A percentile compares a stretch with the other conserved stretches of the same genome.
Evolutionary conservation across 2,797 vertebrate species (phyloP).

Genomic region (Peromyscus melanophrys): DNA sequence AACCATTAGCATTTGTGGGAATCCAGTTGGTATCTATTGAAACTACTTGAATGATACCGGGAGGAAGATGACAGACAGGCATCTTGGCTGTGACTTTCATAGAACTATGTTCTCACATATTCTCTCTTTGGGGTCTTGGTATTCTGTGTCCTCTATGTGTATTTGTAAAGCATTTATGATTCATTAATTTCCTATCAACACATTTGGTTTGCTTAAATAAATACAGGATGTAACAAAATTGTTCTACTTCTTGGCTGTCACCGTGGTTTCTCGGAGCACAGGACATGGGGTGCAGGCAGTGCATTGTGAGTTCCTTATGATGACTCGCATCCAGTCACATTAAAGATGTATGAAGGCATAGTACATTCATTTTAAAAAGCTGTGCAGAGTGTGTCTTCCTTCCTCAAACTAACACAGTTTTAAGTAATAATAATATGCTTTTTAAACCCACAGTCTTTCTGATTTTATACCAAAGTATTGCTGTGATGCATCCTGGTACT

Average conservation of each 20-base stretch:
- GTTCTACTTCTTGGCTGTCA: conserved; percentile 73
- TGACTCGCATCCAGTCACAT: neutral
- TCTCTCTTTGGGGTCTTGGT: conserved; percentile 73
- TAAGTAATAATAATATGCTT: conserved; percentile 70
- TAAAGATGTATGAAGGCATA: neutral
- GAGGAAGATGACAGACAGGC: neutral
- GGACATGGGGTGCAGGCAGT: neutral
- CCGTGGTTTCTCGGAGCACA: conserved; percentile 55
- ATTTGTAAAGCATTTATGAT: conserved; percentile 82
- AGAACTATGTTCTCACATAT: conserved; percentile 70
- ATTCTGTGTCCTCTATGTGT: conserved; percentile 82
- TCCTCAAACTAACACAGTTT: conserved; percentile 57
- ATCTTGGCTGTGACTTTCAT: neutral
- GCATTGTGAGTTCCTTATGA: conserved; percentile 31
- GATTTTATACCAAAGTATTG: conserved; percentile 35
- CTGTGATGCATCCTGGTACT: neutral
- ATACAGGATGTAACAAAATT: conserved; percentile 77
- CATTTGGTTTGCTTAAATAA: conserved; percentile 85
- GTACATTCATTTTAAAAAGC: conserved; percentile 13
- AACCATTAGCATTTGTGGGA: conserved; percentile 56
- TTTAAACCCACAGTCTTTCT: conserved; percentile 2
- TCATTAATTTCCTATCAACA: conserved; percentile 77
- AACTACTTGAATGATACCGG: conserved; percentile 41
- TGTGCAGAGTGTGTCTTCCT: conserved; percentile 35
- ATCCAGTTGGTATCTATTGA: conserved; percentile 46